Evolutionary conservation across 2,888 invertebrate genomes (phyloP).

Genomic region (Heliconius cydno): DNA sequence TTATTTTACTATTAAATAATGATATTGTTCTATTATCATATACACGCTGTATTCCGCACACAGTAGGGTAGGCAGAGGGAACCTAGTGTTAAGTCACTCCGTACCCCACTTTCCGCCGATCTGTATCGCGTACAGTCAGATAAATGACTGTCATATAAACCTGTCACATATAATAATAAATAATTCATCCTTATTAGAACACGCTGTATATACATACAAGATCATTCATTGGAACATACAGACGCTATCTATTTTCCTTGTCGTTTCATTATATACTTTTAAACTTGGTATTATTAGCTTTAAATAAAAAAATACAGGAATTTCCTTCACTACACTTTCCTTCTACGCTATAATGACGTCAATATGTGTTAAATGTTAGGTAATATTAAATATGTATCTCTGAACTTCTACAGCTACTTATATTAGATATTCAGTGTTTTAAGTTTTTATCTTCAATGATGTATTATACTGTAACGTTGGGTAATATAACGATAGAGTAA

Average conservation of each 20-base stretch:
- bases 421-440: background rate
- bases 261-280: slow-evolving; percentile 18
- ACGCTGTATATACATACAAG: slow-evolving; percentile 2
- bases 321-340: background rate
- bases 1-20: no score
- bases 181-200: background rate
- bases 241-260: slow-evolving; percentile 18
- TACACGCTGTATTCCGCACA: no score
- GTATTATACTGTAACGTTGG: background rate
- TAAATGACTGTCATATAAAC: no score
- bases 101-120: no score
- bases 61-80: no score
- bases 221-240: slow-evolving; percentile 11
- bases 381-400: background rate
- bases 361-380: background rate
- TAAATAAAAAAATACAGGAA: background rate
- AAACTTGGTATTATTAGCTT: background rate
- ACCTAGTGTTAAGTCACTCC: no score
- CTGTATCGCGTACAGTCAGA: no score
- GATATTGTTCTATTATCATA: no score
- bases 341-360: background rate
- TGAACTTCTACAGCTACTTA: background rate
- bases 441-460: background rate
- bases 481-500: no score
- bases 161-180: background rate